Conservation (phyloP, 92 coral and sea anemone species). For the Parazoanthus swiftii region DNA sequence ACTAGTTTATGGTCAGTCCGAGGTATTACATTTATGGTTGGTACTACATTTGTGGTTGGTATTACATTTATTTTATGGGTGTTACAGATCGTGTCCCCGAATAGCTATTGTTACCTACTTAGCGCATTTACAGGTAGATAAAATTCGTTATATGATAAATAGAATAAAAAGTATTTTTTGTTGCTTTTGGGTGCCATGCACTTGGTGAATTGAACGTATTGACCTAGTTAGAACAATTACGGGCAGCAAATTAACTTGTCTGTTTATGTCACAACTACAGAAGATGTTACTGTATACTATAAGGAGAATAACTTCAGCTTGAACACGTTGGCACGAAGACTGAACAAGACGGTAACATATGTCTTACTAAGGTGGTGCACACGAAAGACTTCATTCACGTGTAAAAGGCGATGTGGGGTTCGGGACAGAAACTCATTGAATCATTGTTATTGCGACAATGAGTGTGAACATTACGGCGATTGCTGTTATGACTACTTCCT, state of each 20-base stretch:
- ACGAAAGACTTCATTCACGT: neutral
- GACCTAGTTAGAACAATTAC: neutral
- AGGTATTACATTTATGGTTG: too few relatives aligned
- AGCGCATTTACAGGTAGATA: too few relatives aligned
- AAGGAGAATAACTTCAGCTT: neutral
- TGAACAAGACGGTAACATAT: neutral
- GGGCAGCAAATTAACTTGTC: neutral
- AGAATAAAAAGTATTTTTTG: too few relatives aligned
- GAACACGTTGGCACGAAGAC: neutral
- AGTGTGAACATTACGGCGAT: neutral
- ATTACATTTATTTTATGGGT: too few relatives aligned
- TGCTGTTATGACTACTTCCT: neutral
- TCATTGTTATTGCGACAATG: neutral
- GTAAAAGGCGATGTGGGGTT: neutral
- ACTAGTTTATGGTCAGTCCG: too few relatives aligned
- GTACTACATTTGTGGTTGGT: too few relatives aligned
- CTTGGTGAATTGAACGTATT: neutral
- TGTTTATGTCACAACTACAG: neutral
- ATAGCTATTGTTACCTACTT: too few relatives aligned
- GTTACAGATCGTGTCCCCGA: too few relatives aligned
- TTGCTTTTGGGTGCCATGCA: neutral
- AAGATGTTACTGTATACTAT: neutral
- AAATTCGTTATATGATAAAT: too few relatives aligned
- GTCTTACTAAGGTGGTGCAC: neutral
- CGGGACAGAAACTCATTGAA: neutral